phyloP scores from a whole-genome alignment of 2,888 invertebrate genomes.

The Coenonympha arcania region DNA sequence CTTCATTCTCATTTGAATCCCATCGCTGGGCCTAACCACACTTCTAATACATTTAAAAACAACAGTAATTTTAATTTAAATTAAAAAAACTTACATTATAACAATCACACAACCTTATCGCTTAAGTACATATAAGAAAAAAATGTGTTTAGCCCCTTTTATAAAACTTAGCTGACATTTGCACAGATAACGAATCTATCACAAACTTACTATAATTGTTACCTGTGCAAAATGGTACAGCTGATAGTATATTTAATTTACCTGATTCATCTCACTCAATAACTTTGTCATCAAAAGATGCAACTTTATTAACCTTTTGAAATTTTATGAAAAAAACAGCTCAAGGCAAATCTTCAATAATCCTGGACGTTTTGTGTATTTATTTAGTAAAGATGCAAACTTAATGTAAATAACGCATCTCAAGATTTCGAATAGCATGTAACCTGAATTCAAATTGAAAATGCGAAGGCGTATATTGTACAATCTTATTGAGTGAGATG shows the following conservation, averaged over 20 bases:
- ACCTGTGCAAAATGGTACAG: neutral
- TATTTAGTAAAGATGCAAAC: too few species aligned
- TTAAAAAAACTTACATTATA: neutral
- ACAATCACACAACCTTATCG: neutral
- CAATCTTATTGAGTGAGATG: conserved; percentile 9
- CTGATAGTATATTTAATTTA: neutral
- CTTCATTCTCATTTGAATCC: conserved; percentile 70
- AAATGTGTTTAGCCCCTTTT: conserved; percentile 35
- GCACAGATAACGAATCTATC: neutral
- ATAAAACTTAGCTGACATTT: conserved; percentile 1
- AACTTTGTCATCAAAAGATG: too few species aligned
- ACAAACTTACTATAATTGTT: neutral
- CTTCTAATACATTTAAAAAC: conserved; percentile 25
- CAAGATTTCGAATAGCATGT: too few species aligned
- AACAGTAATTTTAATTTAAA: neutral
- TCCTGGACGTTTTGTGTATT: too few species aligned
- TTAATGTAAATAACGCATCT: too few species aligned
- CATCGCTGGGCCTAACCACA: conserved; percentile 46
- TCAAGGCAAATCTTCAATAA: too few species aligned
- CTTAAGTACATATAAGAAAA: conserved; percentile 8
- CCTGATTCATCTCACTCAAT: conserved; percentile 20
- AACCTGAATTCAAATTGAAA: too few species aligned
- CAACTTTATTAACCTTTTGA: too few species aligned
- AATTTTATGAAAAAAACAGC: too few species aligned
- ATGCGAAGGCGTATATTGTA: too few species aligned